Evolutionary conservation across 2,888 invertebrate genomes (phyloP), one percentile per base, ranked within the genome.

Genomic region (Synergus japonicus): DNA sequence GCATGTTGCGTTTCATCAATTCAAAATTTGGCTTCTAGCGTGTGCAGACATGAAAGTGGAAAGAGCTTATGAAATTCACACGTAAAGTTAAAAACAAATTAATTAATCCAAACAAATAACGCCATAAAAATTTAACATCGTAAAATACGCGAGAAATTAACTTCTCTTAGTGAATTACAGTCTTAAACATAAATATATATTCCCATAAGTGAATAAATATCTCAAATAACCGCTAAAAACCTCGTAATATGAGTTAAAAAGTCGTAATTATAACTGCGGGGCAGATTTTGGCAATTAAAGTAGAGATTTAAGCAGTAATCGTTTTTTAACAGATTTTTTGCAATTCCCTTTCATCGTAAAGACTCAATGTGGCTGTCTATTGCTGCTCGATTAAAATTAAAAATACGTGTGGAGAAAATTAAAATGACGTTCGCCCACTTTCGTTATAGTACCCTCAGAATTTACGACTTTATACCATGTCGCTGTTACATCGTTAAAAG

Each of bases 31-130:
- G 60, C 22, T 18, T 60, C 12, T 60, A 37, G 8, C 54, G 10
- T 73, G 18, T 43, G 66, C 49, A 73, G 49, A 73, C 37, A 37
- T 49, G 15, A 73, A 73, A 37, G 73, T 73, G 73, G 54, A 73
- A 73, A n/a, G 37, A 54, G 37, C 54, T 73, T 54, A 54, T 73
- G 29, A 73, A 49, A 73, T 73, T 29, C 54, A 54, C 37, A 54
- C 54, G 37, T 54, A 54, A 73, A 29, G 10, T 54, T 29, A 37
- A 9, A 54, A 73, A 54, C 10, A 22, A 60, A 60, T 22, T 9
- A 60, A 12, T 22, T 22, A 12, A 10, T 73, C 37, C 15, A 73
- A 37, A n/a, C 8, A 29, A 73, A 49, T 49, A 49, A 46, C n/a
- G 54, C 37, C 54, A 37, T 73, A 29, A 73, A 49, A 46, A 22